Conservation (phyloP, 1,140 invertebrate genomes). For the Orchestia grillus region DNA sequence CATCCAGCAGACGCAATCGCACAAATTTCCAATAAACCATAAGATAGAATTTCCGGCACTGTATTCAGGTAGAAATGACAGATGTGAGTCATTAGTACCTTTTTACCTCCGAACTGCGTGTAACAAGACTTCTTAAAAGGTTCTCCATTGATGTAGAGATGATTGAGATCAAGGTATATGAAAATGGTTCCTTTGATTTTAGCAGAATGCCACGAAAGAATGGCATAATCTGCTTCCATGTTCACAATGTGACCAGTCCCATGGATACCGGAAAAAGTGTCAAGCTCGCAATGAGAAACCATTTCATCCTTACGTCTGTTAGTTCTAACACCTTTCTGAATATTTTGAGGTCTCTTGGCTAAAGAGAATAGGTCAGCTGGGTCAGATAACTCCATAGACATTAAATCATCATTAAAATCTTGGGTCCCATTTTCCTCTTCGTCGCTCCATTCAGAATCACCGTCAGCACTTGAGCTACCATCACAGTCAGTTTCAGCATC, state of each 20-base stretch:
- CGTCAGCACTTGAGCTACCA: background rate
- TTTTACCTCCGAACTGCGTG: background rate
- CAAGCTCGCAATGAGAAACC: background rate
- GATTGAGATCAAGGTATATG: background rate
- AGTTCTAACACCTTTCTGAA: background rate
- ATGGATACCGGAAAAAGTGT: background rate
- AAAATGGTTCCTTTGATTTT: background rate
- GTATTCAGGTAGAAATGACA: conserved; percentile 10
- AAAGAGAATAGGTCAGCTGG: background rate
- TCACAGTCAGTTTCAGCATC: background rate
- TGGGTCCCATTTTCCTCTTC: background rate
- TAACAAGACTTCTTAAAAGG: conserved; percentile 37
- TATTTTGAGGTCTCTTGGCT: background rate
- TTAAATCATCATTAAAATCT: background rate
- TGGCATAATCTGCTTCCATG: background rate
- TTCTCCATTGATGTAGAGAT: conserved; percentile 40
- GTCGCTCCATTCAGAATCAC: background rate
- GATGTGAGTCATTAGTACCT: background rate
- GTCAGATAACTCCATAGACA: background rate
- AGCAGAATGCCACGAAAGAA: background rate
- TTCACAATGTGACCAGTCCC: background rate
- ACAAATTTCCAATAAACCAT: background rate
- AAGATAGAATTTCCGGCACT: background rate
- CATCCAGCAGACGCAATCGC: conserved; percentile 26
- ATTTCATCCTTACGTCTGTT: background rate